Base-by-base conservation (phyloP, 2,888 invertebrate species). In the Cryptocephalus moraei region DNA sequence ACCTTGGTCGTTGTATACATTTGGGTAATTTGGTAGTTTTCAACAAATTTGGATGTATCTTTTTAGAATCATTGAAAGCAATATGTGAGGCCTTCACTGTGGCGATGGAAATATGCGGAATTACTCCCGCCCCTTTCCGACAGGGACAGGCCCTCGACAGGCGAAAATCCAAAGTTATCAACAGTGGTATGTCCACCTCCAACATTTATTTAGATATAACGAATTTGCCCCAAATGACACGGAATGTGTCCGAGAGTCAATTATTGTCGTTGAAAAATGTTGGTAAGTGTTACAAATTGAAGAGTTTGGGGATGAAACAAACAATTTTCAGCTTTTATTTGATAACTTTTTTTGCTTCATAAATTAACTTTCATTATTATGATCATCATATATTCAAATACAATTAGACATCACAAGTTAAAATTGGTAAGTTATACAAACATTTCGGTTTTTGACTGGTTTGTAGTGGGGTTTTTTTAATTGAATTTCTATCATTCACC, bases 171-270 rank as follows among this genome's bases (percentile, higher is more conserved):
- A 79, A 75, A 62, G 59, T 73, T 14, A 64, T 75, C 1, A 70
- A 68, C 46, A 72, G 56, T 52, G 73, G 60, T 31, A 53, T 59
- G 64, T 75, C 56, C 10, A 72, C 75, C 1, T 34, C 34, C 8
- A 77, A 78, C 4, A 71, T 82, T 10, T 80, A 80, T 59, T 63
- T 83, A 50, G 82, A 83, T 52, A 72, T 83, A 36, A 76, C 80
- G 0, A 75, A 78, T 0, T 71, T 84, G 39, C 83, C 83, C 0
- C 77, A 80, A 8, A 67, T 84, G 51, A 81, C 88, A 0, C 75
- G 87, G 48, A 91, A 91, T 64, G 83, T 90, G 9, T 89, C 90
- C n/a, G 91, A 91, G 70, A 86, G 87, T n/a, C 91, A 91, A 63
- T 73, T 91, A 4, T 77, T 86, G 9, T 85, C 86, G 32, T 75